Base-by-base conservation (phyloP, 2,113 vertebrate species). In the Thamnaconus septentrionalis region DNA sequence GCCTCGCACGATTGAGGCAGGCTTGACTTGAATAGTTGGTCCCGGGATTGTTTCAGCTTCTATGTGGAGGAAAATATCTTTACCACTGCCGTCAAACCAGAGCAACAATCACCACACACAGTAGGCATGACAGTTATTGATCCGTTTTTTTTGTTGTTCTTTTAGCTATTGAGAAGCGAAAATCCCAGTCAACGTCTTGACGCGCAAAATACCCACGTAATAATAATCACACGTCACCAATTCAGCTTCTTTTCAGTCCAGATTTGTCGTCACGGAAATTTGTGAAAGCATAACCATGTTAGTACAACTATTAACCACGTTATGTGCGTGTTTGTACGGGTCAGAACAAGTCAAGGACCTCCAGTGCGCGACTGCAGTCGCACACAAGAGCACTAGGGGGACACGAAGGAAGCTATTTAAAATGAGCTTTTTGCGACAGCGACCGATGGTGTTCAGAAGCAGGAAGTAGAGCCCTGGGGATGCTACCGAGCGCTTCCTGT, bases 241-340 rank as follows among this genome's bases (percentile, higher is more conserved):
- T 78, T 73, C 58, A 52, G 41, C 55, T 57, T 62, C 64, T 18
- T 71, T 76, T 70, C 56, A 65, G 61, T 76, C 64, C 69, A 75
- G 90, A 83, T 87, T 81, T 87, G 91, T 86, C 88, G 88, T 88
- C 93, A 90, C 92, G 90, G 87, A 93, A 57, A 6, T 64, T 59
- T 59, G 46, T 73, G 58, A 40, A 49, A 64, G 73, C 52, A 57
- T 76, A 68, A 53, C 54, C 59, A 60, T 9, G 12, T 51, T 60
- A 61, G 40, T 58, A 53, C 39, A 62, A 51, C 60, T 72, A 45
- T 75, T 77, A 79, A 58, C 8, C 81, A 75, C 64, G n/a, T 79
- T 73, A 76, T 65, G 71, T 61, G 89, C 84, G 83, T 88, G 79
- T 91, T 90, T 91, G 87, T 91, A 88, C 91, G 86, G 92, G 43